Evolutionary conservation across 2,797 vertebrate genomes (phyloP).

Genomic region (Gallirallus australis): DNA sequence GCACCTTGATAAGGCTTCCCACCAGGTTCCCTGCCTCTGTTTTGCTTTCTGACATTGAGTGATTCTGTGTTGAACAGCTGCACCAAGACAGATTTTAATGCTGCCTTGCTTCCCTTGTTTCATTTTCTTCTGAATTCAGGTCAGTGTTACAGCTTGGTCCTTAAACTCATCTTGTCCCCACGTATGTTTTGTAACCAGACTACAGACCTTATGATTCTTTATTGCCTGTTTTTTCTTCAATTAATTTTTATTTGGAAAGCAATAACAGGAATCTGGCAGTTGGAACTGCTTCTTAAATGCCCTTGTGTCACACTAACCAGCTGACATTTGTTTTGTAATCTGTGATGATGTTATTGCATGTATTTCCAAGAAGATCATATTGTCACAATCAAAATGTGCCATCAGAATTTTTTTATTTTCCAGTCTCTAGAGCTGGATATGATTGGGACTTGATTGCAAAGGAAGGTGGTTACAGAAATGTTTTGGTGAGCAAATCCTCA

Average conservation of each 20-base stretch:
- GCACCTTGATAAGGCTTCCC: neutral
- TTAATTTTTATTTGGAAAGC: neutral
- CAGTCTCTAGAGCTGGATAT: neutral
- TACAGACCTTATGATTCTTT: neutral
- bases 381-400: neutral
- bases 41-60: neutral
- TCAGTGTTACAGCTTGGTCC: neutral
- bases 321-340: constrained; percentile 2
- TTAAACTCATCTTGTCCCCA: neutral
- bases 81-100: neutral
- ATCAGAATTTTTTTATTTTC: neutral
- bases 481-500: neutral
- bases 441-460: neutral
- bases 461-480: neutral
- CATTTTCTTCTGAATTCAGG: neutral
- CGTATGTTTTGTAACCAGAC: neutral
- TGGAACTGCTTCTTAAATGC: neutral
- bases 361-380: neutral
- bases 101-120: neutral
- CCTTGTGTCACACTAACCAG: neutral
- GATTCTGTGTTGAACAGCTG: neutral
- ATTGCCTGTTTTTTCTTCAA: neutral
- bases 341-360: neutral
- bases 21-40: neutral
- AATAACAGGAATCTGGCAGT: neutral